phyloP scores from a whole-genome alignment of 2,113 vertebrate genomes.

The Raja brachyura region DNA sequence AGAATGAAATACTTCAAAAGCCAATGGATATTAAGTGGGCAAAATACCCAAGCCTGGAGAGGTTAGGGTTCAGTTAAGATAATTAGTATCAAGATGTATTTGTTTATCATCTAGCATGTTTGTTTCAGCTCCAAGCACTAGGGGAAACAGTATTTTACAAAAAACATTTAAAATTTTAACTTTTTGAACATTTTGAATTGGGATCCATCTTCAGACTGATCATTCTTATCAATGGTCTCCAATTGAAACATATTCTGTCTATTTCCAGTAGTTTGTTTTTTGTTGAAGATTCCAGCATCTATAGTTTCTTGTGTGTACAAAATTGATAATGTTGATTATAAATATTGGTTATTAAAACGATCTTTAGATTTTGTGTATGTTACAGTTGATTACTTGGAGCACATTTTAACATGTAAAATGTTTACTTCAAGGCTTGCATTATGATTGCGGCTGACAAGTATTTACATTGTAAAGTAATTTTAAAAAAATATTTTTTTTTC shows the following conservation, averaged over 20 bases:
- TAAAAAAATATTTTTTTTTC: neutral
- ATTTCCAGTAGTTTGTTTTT: too few relatives aligned
- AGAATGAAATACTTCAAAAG: neutral
- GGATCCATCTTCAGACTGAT: too few relatives aligned
- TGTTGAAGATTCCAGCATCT: too few relatives aligned
- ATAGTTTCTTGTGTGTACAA: too few relatives aligned
- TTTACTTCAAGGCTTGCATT: constrained; percentile 22
- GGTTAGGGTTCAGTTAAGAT: neutral
- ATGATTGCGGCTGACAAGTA: neutral
- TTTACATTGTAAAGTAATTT: neutral
- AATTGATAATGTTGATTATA: neutral
- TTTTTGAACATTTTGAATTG: too few relatives aligned
- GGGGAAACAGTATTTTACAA: neutral
- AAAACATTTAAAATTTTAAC: too few relatives aligned
- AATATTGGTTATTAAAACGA: neutral
- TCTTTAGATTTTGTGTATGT: neutral
- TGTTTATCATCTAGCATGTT: neutral
- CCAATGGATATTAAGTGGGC: neutral
- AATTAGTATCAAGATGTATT: neutral
- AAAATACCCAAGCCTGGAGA: neutral
- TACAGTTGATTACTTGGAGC: neutral
- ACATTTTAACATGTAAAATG: neutral
- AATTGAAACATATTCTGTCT: too few relatives aligned
- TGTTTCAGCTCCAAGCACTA: neutral
- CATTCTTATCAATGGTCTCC: too few relatives aligned